Conservation (phyloP, 2,797 vertebrate species). For the Cynopterus sphinx region DNA sequence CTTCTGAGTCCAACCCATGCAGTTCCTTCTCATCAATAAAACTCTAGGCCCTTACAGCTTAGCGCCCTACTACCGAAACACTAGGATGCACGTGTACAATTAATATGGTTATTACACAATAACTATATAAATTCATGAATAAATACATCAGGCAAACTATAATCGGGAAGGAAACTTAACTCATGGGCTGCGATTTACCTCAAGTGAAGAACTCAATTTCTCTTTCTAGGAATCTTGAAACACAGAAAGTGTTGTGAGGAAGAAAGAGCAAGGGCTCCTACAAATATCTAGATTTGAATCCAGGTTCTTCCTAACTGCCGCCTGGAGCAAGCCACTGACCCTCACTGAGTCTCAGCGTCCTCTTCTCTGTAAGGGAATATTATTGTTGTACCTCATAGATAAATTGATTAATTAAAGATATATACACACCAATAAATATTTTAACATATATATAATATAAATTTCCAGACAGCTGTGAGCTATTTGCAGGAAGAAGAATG, state of each 20-base stretch:
- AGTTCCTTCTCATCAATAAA: neutral
- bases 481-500: neutral
- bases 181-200: neutral
- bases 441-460: neutral
- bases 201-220: slow-evolving; percentile 24
- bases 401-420: no score
- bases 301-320: neutral
- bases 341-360: neutral
- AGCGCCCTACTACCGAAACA: neutral
- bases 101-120: neutral
- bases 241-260: neutral
- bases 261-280: neutral
- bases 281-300: slow-evolving; percentile 28
- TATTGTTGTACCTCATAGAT: neutral
- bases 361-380: neutral
- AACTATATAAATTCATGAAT: neutral
- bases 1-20: neutral
- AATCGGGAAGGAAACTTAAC: neutral
- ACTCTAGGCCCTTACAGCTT: neutral
- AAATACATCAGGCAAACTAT: neutral
- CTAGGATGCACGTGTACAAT: neutral
- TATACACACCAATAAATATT: no score
- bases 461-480: neutral
- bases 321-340: slow-evolving; percentile 1
- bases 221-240: slow-evolving; percentile 26